phyloP scores from a whole-genome alignment of 2,113 vertebrate species.

The Speoplatyrhinus poulsoni region DNA sequence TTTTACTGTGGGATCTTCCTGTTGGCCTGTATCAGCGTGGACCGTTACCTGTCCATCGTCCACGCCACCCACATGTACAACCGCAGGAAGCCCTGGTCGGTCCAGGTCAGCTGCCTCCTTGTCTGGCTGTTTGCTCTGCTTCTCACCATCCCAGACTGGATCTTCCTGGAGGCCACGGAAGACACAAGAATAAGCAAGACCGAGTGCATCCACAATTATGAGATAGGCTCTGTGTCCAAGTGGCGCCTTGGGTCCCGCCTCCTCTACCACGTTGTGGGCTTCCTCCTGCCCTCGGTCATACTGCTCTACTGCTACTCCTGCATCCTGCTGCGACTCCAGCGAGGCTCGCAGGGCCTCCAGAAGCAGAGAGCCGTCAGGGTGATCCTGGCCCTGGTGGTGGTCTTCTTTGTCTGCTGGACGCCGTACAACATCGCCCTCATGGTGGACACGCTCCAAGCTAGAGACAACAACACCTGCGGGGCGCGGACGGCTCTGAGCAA shows the following conservation, averaged over 20 bases:
- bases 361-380: slow-evolving; percentile 82
- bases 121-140: slow-evolving; percentile 82
- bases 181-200: slow-evolving; percentile 47
- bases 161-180: slow-evolving; percentile 45
- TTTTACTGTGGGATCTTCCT: slow-evolving; percentile 89
- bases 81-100: slow-evolving; percentile 60
- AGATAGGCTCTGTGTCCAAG: accelerated
- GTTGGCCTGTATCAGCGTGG: slow-evolving; percentile 87
- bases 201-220: slow-evolving; percentile 69
- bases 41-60: slow-evolving; percentile 87
- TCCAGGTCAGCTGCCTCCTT: slow-evolving; percentile 70
- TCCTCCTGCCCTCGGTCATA: slow-evolving; percentile 78
- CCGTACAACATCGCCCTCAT: slow-evolving; percentile 83
- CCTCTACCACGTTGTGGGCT: slow-evolving; percentile 78
- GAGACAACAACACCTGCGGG: slow-evolving; percentile 48
- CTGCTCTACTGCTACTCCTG: slow-evolving; percentile 82
- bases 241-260: slow-evolving; percentile 58
- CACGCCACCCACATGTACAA: slow-evolving; percentile 87
- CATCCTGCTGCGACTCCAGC: slow-evolving; percentile 75
- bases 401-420: slow-evolving; percentile 85
- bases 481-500: slow-evolving; percentile 54
- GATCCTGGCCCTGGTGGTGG: slow-evolving; percentile 79
- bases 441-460: slow-evolving; percentile 68
- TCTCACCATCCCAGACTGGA: slow-evolving; percentile 81
- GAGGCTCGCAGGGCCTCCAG: slow-evolving; percentile 72